Evolutionary conservation across 1,140 invertebrate species (phyloP).

Genomic region (Orchestia grillus): DNA sequence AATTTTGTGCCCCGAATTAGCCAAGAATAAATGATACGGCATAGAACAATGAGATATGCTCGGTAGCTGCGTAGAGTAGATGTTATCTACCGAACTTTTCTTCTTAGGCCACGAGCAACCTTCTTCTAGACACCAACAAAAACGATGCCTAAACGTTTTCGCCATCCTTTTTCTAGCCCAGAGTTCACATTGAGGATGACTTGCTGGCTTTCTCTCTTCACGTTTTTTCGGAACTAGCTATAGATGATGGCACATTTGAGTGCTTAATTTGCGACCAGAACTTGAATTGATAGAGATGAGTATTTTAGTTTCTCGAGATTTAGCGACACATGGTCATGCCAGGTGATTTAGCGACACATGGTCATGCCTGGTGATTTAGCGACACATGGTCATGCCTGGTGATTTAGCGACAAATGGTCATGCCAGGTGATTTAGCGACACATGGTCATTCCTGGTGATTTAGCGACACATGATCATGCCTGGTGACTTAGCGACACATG

Average conservation of each 20-base stretch:
- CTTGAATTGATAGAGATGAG: not conserved
- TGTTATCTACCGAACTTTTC: not conserved
- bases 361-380: not conserved
- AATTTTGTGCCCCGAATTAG: not conserved
- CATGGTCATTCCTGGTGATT: not conserved
- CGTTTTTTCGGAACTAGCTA: not conserved
- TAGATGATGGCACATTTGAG: not conserved
- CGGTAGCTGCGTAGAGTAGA: conserved; percentile 34
- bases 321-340: not conserved
- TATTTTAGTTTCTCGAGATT: not conserved
- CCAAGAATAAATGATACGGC: not conserved
- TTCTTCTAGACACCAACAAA: not conserved
- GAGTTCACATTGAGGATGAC: not conserved
- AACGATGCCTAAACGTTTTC: not conserved
- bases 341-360: not conserved
- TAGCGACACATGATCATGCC: too few species aligned
- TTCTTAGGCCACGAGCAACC: not conserved
- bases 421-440: not conserved
- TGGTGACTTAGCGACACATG: not conserved
- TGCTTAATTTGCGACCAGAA: not conserved
- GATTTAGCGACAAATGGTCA: not conserved
- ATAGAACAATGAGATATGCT: not conserved
- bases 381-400: too few species aligned
- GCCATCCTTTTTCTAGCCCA: not conserved
- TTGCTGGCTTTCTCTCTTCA: not conserved